phyloP scores from a whole-genome alignment of 2,888 invertebrate species.

The Scaeva pyrastri region DNA sequence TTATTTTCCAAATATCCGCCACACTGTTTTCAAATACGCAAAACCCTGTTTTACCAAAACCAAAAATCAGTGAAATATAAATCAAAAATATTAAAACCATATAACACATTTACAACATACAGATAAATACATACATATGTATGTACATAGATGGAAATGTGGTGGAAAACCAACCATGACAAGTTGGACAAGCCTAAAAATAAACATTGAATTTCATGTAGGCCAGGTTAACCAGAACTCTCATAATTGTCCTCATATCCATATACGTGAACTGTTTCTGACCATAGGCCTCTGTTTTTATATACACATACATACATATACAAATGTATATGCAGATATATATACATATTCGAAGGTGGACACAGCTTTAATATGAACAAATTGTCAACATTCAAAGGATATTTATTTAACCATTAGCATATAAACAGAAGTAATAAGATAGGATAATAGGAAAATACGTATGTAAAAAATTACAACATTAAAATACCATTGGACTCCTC shows the following conservation, averaged over 20 bases:
- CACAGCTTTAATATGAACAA: constrained; percentile 54
- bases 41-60: neutral
- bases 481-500: constrained; percentile 50
- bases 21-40: neutral
- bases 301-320: too few relatives aligned
- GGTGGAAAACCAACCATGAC: neutral
- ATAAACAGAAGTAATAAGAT: constrained; percentile 57
- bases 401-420: constrained; percentile 59
- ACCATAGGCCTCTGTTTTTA: too few relatives aligned
- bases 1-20: neutral
- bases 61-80: constrained; percentile 1
- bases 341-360: too few relatives aligned
- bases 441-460: constrained; percentile 35
- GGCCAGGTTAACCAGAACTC: neutral
- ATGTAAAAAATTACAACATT: constrained; percentile 14
- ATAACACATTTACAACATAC: neutral
- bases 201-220: neutral
- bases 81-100: constrained; percentile 24
- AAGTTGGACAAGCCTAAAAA: constrained; percentile 1
- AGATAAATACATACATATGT: too few relatives aligned
- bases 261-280: too few relatives aligned
- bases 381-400: constrained; percentile 59
- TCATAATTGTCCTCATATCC: neutral
- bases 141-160: neutral
- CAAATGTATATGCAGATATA: too few relatives aligned